Evolutionary conservation across 1,140 invertebrate genomes (phyloP).

Genomic region (Cydia pomonella): DNA sequence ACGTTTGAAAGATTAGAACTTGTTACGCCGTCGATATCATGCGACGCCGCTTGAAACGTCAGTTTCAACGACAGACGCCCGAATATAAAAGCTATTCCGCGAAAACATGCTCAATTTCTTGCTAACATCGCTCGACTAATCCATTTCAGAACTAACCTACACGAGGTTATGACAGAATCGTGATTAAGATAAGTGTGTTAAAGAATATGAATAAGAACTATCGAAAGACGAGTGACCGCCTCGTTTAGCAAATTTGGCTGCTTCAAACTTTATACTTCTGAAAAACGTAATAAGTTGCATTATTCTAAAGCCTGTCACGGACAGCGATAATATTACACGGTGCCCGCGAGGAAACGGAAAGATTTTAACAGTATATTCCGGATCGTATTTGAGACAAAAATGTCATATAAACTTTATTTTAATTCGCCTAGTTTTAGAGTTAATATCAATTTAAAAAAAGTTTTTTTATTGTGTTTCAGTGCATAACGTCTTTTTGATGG

Average conservation of each 20-base stretch:
- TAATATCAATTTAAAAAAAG: too few relatives aligned
- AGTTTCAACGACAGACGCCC: constrained; percentile 12
- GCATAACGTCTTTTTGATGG: too few relatives aligned
- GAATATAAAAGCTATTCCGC: constrained; percentile 11
- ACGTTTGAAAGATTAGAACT: constrained; percentile 19
- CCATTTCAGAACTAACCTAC: not conserved
- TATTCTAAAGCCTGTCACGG: too few relatives aligned
- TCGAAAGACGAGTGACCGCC: not conserved
- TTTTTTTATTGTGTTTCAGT: too few relatives aligned
- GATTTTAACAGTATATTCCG: too few relatives aligned
- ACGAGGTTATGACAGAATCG: not conserved
- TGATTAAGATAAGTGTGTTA: not conserved
- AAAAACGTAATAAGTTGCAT: not conserved
- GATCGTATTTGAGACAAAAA: too few relatives aligned
- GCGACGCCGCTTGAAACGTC: constrained; percentile 4
- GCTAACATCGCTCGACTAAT: not conserved
- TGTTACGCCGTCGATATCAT: constrained; percentile 8
- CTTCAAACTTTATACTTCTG: too few relatives aligned
- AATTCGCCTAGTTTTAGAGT: too few relatives aligned
- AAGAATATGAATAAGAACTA: not conserved
- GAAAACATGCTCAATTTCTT: constrained; percentile 16
- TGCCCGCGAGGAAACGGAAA: too few relatives aligned
- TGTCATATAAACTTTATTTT: too few relatives aligned
- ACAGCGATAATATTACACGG: too few relatives aligned
- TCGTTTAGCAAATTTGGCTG: not conserved